These are phyloP conservation scores for Chaetops frenatus DNA, from an alignment of 2,113 vertebrate genomes.

Conservation along the genomic window DNA sequence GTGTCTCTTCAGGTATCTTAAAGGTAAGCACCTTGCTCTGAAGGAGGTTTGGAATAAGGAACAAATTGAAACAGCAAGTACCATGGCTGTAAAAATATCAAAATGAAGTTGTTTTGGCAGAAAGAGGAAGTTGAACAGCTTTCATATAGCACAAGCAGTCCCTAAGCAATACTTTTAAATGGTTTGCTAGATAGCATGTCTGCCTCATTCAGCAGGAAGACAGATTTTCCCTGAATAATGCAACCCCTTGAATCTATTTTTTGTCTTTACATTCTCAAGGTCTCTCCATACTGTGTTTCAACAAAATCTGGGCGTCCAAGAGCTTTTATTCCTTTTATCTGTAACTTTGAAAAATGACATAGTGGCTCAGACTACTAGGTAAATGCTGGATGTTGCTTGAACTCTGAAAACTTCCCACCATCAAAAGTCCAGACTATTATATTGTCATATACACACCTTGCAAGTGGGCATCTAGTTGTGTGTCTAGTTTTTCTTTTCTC, in stretches of 20 bases:
- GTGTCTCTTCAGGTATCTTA: not conserved
- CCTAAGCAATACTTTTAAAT: not conserved
- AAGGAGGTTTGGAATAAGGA: not conserved
- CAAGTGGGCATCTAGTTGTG: not conserved
- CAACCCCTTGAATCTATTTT: not conserved
- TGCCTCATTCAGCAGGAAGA: not conserved
- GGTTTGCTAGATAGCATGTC: not conserved
- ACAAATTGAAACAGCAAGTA: not conserved
- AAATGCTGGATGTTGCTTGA: not conserved
- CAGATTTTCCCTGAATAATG: constrained; percentile 31
- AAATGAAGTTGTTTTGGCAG: constrained; percentile 3
- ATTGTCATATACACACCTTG: not conserved
- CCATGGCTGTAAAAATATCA: not conserved
- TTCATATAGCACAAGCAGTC: constrained; percentile 1
- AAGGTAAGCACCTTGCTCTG: not conserved
- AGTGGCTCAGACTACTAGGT: not conserved
- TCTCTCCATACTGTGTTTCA: not conserved
- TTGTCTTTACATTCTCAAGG: not conserved
- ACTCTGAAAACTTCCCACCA: not conserved
- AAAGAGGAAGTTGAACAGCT: constrained; percentile 30
- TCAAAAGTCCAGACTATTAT: not conserved
- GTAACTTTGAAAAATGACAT: not conserved
- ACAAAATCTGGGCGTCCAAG: not conserved
- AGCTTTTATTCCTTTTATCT: not conserved
- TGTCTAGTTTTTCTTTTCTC: not conserved